Evolutionary conservation across 2,888 invertebrate genomes (phyloP).

Genomic region (Bombyx huttoni): DNA sequence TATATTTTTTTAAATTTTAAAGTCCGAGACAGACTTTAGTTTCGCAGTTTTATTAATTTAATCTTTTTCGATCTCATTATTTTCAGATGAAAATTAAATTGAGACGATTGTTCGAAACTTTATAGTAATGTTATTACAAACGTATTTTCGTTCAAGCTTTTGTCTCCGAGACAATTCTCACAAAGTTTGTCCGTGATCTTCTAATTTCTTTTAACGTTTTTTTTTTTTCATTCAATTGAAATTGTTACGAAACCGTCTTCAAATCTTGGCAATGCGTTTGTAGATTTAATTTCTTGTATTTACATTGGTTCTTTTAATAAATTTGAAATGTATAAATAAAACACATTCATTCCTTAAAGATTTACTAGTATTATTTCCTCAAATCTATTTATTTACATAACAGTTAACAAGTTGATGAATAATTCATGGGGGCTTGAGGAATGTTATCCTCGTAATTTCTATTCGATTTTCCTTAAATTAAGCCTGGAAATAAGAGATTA

Average conservation of each 20-base stretch:
- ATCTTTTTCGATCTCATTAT: neutral
- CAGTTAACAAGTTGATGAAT: slow-evolving; percentile 36
- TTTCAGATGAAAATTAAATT: neutral
- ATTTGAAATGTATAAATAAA: slow-evolving; percentile 16
- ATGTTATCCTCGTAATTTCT: neutral
- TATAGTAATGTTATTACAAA: neutral
- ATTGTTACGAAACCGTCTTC: no score
- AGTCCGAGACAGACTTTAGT: neutral
- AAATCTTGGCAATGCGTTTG: neutral
- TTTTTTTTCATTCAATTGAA: neutral
- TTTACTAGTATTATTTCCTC: slow-evolving; percentile 26
- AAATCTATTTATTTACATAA: slow-evolving; percentile 48
- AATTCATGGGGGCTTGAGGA: slow-evolving; percentile 25
- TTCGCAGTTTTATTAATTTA: neutral
- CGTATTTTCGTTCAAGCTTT: neutral
- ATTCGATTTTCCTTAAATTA: neutral
- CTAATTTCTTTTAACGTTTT: neutral
- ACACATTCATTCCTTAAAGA: slow-evolving; percentile 15
- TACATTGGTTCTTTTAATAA: slow-evolving; percentile 9
- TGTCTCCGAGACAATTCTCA: neutral
- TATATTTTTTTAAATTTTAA: neutral
- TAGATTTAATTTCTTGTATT: neutral
- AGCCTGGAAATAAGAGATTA: neutral
- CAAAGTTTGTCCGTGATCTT: neutral
- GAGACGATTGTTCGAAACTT: neutral